Base-by-base conservation (phyloP, 2,888 invertebrate species). In the Limenitis camilla region DNA sequence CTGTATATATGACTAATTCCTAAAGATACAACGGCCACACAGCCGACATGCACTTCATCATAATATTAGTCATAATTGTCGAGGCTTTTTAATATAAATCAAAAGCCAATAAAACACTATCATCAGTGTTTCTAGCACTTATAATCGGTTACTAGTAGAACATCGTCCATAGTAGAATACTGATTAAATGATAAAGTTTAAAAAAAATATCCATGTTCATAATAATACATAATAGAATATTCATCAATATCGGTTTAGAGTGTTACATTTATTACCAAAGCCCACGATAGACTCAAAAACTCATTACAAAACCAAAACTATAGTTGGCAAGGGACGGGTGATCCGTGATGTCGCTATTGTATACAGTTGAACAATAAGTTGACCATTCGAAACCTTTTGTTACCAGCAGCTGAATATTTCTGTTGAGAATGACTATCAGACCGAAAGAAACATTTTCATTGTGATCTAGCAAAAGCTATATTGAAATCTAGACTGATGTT, bases 271-370 rank as follows among this genome's bases (percentile, higher is more conserved):
- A 74, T 76, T 73, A 71, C 74, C 68, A 65, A 61, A 63, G 64
- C 45, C 58, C 69, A 67, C 70, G 74, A 78, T 78, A 69, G 73
- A 61, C 69, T 64, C 67, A 61, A 74, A 72, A 73, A 72, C 71
- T 76, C 77, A 74, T 75, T 76, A 80, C 78, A 76, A 76, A 76
- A 74, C 75, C 74, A 60, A 69, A 65, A 60, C 46, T 71, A 80
- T 83, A 81, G 81, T 80, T 72, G 67, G 65, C 59, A 60, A 48
- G 69, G 70, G 75, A 72, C 66, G 74, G 77, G 72, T 77, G 81
- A 82, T 81, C 76, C 73, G 72, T 74, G 79, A 77, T 82, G 78
- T 81, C 64, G 58, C 71, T 68, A 77, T 86, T 85, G 81, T 82
- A 67, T 65, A 64, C 67, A 69, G 69, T 78, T 74, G 78, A 82